These are phyloP conservation scores for Cyclophora albipunctata DNA, from an alignment of 2,888 invertebrate species.

Conservation along the genomic window DNA sequence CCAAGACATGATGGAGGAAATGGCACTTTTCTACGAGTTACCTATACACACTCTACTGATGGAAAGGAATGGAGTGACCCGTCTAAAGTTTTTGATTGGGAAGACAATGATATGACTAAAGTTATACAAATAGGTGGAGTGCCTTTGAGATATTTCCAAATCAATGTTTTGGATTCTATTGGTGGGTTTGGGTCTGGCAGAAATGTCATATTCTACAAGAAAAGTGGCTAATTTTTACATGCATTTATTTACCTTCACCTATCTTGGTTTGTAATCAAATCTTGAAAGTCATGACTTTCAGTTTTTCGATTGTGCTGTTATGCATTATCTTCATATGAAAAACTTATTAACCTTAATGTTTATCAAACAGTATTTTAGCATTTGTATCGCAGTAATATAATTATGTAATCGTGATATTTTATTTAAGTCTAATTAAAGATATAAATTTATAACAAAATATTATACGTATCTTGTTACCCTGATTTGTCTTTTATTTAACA, in stretches of 20 bases:
- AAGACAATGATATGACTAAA: slow-evolving; percentile 34
- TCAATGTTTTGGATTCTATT: slow-evolving; percentile 39
- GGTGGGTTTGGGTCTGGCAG: slow-evolving; percentile 53
- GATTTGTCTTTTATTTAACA: too few relatives aligned
- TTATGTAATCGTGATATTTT: too few relatives aligned
- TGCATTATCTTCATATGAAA: too few relatives aligned
- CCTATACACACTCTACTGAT: slow-evolving; percentile 41
- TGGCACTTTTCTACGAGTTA: slow-evolving; percentile 44
- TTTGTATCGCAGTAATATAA: too few relatives aligned
- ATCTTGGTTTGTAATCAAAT: not conserved
- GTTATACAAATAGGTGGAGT: slow-evolving; percentile 29
- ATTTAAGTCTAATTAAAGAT: too few relatives aligned
- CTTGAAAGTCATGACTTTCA: too few relatives aligned
- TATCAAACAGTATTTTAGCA: too few relatives aligned
- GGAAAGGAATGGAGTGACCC: slow-evolving; percentile 36
- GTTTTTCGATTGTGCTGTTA: too few relatives aligned
- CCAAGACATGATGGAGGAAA: slow-evolving; percentile 52
- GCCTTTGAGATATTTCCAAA: slow-evolving; percentile 39
- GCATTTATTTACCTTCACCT: not conserved
- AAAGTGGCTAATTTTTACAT: not conserved
- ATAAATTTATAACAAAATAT: too few relatives aligned
- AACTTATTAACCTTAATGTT: too few relatives aligned
- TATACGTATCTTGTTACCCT: too few relatives aligned
- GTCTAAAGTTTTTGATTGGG: slow-evolving; percentile 33
- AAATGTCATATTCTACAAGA: slow-evolving; percentile 35